phyloP scores from a whole-genome alignment of 1,140 invertebrate genomes.

The Heterodera carotae region DNA sequence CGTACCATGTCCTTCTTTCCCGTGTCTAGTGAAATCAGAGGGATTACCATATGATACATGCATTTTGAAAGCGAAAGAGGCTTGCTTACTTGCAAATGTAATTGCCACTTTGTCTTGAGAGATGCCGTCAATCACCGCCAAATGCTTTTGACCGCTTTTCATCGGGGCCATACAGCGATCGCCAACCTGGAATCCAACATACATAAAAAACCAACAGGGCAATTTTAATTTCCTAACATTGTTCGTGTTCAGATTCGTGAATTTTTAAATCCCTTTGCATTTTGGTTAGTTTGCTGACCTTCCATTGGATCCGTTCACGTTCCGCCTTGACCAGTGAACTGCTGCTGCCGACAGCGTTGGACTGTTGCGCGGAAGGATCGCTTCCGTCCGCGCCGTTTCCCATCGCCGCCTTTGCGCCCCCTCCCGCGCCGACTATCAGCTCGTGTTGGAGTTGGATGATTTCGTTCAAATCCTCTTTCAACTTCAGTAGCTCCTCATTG shows the following conservation, averaged over 20 bases:
- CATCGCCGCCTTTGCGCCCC: background rate
- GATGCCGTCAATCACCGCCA: constrained; percentile 54
- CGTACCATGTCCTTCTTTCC: constrained; percentile 51
- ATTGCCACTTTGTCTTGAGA: constrained; percentile 55
- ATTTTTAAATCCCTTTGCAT: too few relatives aligned
- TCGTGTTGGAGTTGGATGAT: constrained; percentile 52
- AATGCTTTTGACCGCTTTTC: constrained; percentile 52
- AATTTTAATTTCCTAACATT: background rate
- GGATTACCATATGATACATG: background rate
- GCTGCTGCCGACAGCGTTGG: background rate
- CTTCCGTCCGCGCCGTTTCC: background rate
- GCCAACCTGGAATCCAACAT: too few relatives aligned
- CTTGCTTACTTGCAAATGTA: constrained; percentile 45
- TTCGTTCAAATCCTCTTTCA: constrained; percentile 47
- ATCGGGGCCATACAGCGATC: constrained; percentile 51
- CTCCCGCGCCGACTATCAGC: constrained; percentile 21
- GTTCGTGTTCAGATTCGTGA: background rate
- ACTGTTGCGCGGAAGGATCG: background rate
- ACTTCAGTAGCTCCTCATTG: constrained; percentile 53
- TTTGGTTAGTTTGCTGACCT: too few relatives aligned
- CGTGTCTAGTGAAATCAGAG: constrained; percentile 28
- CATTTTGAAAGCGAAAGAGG: background rate
- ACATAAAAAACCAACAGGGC: too few relatives aligned
- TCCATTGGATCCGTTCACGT: constrained; percentile 22
- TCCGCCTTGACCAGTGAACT: constrained; percentile 23